Conservation (phyloP, 2,113 vertebrate species). For the Conger conger region DNA sequence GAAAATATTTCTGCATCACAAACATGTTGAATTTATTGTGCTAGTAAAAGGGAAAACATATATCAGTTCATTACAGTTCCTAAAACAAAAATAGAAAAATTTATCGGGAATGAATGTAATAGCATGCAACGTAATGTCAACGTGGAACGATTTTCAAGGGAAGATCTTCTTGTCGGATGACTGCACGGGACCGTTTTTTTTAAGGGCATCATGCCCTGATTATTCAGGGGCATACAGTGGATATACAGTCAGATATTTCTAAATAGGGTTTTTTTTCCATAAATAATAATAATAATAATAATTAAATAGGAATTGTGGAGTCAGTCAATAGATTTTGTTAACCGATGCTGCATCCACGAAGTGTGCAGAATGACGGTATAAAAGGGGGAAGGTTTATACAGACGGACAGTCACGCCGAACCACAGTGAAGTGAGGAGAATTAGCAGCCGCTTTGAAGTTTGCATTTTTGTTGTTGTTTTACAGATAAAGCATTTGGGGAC, state of each 20-base stretch:
- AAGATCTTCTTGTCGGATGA: constrained; percentile 23
- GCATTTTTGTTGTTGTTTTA: not conserved
- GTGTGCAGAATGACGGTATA: not conserved
- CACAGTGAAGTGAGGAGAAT: not conserved
- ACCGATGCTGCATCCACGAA: not conserved
- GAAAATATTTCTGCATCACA: too few species aligned
- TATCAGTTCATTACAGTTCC: too few species aligned
- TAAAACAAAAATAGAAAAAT: not conserved
- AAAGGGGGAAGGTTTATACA: constrained; percentile 17
- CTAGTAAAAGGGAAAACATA: too few species aligned
- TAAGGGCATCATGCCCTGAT: not conserved
- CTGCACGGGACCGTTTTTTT: not conserved
- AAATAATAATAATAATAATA: too few species aligned
- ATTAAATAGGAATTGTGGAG: too few species aligned
- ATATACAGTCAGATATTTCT: not conserved
- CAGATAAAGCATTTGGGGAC: not conserved
- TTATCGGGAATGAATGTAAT: not conserved
- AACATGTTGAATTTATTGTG: too few species aligned
- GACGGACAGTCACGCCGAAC: constrained; percentile 20
- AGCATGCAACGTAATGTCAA: not conserved
- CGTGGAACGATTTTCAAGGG: constrained; percentile 17
- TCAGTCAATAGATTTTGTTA: not conserved
- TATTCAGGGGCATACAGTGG: not conserved
- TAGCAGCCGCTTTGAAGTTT: not conserved
- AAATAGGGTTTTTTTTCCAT: not conserved